Percentiles rank a stretch among this genome's conserved stretches.
Evolutionary conservation across 2,888 invertebrate species (phyloP).

Genomic region (Schizaphis graminum): DNA sequence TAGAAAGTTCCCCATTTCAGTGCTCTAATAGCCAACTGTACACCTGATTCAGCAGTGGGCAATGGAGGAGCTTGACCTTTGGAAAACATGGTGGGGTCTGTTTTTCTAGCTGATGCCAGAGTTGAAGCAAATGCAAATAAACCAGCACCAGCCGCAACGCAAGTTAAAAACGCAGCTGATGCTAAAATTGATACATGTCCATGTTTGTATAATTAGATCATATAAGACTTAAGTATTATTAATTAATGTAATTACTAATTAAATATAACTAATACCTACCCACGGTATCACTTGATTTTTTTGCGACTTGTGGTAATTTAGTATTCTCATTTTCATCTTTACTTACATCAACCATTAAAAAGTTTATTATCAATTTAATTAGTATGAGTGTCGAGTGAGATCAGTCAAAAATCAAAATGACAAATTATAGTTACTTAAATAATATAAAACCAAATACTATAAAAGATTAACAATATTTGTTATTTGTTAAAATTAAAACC

Average conservation of each 20-base stretch:
- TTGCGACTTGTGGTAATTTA: neutral
- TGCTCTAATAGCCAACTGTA: slow-evolving; percentile 84
- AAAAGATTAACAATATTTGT: neutral
- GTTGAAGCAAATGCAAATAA: slow-evolving; percentile 87
- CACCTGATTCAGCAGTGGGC: slow-evolving; percentile 80
- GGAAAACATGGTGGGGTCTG: slow-evolving; percentile 75
- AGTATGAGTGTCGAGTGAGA: neutral
- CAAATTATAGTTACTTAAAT: neutral
- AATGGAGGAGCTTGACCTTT: slow-evolving; percentile 74
- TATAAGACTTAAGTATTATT: neutral
- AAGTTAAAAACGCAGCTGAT: slow-evolving; percentile 51
- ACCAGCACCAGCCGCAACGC: slow-evolving; percentile 74
- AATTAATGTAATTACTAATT: neutral
- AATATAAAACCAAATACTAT: neutral
- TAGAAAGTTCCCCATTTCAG: slow-evolving; percentile 90
- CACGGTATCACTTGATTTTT: slow-evolving; percentile 40
- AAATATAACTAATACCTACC: slow-evolving; percentile 49
- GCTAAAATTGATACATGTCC: neutral
- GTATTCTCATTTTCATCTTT: neutral
- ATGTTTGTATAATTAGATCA: neutral
- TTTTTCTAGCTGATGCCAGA: slow-evolving; percentile 82
- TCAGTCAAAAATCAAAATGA: neutral
- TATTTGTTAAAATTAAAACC: too few species aligned
- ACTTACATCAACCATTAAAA: slow-evolving; percentile 52
- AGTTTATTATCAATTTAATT: neutral